Base-by-base conservation (phyloP, 2,888 invertebrate genomes). In the Tricholauxania praeusta region DNA sequence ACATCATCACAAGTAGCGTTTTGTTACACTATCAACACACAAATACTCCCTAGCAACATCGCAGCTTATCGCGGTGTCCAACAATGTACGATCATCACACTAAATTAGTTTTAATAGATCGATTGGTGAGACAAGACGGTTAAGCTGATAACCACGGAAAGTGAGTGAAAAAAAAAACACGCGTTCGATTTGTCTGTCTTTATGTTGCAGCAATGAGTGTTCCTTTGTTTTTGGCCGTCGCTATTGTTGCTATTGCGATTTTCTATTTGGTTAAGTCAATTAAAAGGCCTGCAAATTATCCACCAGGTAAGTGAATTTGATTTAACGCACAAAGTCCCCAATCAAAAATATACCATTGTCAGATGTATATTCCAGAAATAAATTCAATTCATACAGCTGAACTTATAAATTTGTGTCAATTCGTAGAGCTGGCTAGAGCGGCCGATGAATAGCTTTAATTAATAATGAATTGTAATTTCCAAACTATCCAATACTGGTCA, bases 261-360 rank as follows among this genome's bases (percentile, higher is more conserved):
- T 83, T 80, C 76, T 79, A 78, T 63, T 59, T 85, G 48, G 63
- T 82, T 3, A 79, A 73, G 19, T 84, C 84, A 3, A 75, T 79
- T 17, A 78, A 78, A 63, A 79, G 85, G 10, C 86, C 86, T 1
- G 74, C 74, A 55, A 84, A 85, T 72, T 85, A 82, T 79, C 85
- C 85, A 47, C 85, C 85, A 77, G 85, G 85, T 86, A 62, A 82
- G 82, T 39, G n/a, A 39, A 70, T 71, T 22, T 49, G 39, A 65
- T 5, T 12, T 12, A 59, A 47, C 65, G 7, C 14, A 48, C 48
- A n/a, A 12, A 19, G 6, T 64, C 28, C 3, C 28, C 28, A 28
- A 28, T 28, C 28, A 28, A 2, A 28, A 28, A 28, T 4, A 4
- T 28, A 28, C 28, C 28, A 28, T 28, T 28, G 28, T 28, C 19